phyloP scores from a whole-genome alignment of 2,113 vertebrate genomes.

The Physeter macrocephalus region DNA sequence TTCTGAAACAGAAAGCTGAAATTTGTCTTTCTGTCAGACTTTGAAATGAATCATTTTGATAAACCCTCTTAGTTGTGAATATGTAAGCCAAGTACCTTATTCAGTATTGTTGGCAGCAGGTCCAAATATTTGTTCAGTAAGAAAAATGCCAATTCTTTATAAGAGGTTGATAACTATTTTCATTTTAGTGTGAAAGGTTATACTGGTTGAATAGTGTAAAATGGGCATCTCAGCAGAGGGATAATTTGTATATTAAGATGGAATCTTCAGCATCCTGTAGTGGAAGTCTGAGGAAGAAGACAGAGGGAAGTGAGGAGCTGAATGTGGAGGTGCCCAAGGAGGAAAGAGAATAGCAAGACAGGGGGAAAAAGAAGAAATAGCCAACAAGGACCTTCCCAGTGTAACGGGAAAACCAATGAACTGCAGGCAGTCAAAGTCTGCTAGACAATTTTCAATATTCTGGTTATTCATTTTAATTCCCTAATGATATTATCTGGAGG shows the following conservation, averaged over 20 bases:
- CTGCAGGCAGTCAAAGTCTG: not conserved
- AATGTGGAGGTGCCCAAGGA: not conserved
- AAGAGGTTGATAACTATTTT: not conserved
- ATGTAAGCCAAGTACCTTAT: not conserved
- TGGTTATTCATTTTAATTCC: not conserved
- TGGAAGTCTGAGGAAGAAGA: not conserved
- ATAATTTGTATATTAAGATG: not conserved
- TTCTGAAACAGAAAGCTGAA: not conserved
- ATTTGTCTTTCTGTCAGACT: not conserved
- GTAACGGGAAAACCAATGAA: not conserved
- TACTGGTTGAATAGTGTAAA: not conserved
- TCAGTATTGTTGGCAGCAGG: not conserved
- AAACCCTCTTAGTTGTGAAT: slow-evolving; percentile 13
- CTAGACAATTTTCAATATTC: not conserved
- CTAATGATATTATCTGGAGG: not conserved
- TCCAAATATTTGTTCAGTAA: slow-evolving; percentile 2
- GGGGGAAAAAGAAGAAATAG: not conserved
- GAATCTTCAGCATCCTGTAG: not conserved
- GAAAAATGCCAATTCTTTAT: not conserved
- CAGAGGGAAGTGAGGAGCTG: not conserved
- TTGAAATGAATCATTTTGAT: slow-evolving; percentile 19
- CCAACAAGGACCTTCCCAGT: not conserved
- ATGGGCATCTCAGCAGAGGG: not conserved
- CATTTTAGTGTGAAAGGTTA: not conserved
- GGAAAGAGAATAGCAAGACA: not conserved